Evolutionary conservation across 2,888 invertebrate genomes (phyloP).

Genomic region (Andrena bicolor): DNA sequence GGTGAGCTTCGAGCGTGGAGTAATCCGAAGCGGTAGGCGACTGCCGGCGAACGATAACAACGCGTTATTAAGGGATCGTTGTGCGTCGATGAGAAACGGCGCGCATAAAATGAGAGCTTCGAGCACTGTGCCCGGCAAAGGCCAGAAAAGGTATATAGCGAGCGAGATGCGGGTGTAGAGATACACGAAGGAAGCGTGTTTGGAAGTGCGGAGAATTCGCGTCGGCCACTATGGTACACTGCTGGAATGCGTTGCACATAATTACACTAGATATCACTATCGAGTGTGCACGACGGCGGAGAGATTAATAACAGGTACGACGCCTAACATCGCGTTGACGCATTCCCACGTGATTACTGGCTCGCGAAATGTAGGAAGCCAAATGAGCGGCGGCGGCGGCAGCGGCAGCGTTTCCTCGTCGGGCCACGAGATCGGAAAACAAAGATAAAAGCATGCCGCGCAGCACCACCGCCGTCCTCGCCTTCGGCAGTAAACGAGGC

Average conservation of each 20-base stretch:
- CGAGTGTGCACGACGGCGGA: conserved; percentile 25
- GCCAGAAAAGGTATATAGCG: conserved; percentile 4
- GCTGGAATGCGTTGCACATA: conserved; percentile 43
- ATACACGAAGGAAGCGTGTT: conserved; percentile 35
- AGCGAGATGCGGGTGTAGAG: conserved; percentile 13
- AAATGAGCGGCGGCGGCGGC: conserved; percentile 27
- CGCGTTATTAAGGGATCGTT: conserved; percentile 56
- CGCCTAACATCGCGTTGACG: conserved; percentile 71
- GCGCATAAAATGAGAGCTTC: conserved; percentile 26
- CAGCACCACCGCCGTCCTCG: conserved; percentile 61
- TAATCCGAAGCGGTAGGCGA: conserved; percentile 38
- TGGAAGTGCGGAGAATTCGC: conserved; percentile 30
- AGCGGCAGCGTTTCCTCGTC: conserved; percentile 53
- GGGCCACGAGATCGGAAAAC: conserved; percentile 58
- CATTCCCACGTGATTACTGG: conserved; percentile 80
- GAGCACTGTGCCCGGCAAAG: conserved; percentile 59
- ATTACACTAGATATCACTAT: conserved; percentile 55
- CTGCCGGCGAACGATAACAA: conserved; percentile 59
- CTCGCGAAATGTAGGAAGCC: conserved; percentile 47
- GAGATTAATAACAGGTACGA: conserved; percentile 62
- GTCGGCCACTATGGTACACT: conserved; percentile 20
- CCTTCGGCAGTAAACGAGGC: conserved; percentile 43
- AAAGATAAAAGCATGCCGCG: conserved; percentile 70
- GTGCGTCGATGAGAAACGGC: conserved; percentile 27
- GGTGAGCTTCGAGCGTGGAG: conserved; percentile 39